Evolutionary conservation across 2,797 vertebrate genomes (phyloP), one percentile per base, ranked within the genome.

Genomic region (Tapera naevia): DNA sequence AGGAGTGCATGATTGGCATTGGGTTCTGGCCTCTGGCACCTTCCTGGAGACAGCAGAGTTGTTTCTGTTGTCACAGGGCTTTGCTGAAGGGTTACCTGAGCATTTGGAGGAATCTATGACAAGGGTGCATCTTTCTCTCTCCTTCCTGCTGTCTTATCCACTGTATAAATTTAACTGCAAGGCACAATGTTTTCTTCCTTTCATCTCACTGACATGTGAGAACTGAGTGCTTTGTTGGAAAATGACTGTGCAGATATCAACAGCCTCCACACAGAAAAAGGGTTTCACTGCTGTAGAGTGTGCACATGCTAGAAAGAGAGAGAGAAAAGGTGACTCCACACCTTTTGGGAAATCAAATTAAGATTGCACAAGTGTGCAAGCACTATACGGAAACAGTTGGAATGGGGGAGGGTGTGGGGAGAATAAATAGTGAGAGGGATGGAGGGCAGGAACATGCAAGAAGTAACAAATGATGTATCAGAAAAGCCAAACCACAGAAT

Each of bases 401-500:
- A 33, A 71, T 82, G 46, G 11, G 35, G n/a, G 12, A 17, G 2
- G 24, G 9, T 6, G 4, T 3, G 10, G 32, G 17, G 33, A 43
- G 35, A 46, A 61, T 46, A 46, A 23, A 5, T 11, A 13, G 28
- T 39, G 43, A 35, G 37, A 62, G 21, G 4, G 16, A 61, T 27
- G 33, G 53, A 54, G 48, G 22, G 28, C 4, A 32, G 14, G 58
- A 94, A 41, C 5, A 19, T 75, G n/a, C 6, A 5, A 61, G 61
- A 46, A 48, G 62, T 83, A 91, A 92, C 80, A 96, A 94, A 70
- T 43, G 45, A 74, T 80, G 46, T 73, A 64, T 94, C 88, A 93
- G 86, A 75, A 95, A 90, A 94, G 33, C 35, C 39, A 90, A 97
- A 87, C 56, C 69, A 92, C 75, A 85, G 80, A 94, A 94, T 89